Base-by-base conservation (phyloP, 2,113 vertebrate genomes). In the Gila orcuttii region DNA sequence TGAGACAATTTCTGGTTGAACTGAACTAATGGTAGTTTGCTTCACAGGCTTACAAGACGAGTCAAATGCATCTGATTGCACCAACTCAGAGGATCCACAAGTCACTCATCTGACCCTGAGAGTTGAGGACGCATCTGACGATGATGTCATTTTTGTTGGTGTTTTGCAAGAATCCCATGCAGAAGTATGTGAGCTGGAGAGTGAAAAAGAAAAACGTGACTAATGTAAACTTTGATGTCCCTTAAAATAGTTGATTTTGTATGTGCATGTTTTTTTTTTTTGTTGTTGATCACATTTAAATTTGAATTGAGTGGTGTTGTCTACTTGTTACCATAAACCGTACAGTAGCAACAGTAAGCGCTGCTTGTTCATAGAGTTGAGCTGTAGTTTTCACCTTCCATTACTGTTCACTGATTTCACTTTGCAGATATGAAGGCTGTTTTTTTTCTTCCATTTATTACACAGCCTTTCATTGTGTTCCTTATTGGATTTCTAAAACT, bases 61-160 rank as follows among this genome's bases (percentile, higher is more conserved):
- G n/a, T 3, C 59, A 21, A 21, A 47, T 4, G 62, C 6, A 9
- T 12, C n/a, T 15, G 68, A 62, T n/a, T n/a, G n/a, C 50, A 55
- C 45, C 62, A 77, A 75, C 39, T 52, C 2, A 87, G 91, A 90
- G 79, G 86, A 88, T 76, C 88, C 86, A 6, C 69, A 60, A 21
- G 80, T 89, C 3, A 92, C 86, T 76, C 92, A 90, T 23, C 91
- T 91, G n/a, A 84, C 79, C 62, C 86, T 93, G 31, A 81, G 84
- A 2, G 21, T 92, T 28, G 83, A 52, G 4, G 87, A 92, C 0
- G 6, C 23, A 0, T 82, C 86, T 23, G 86, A 82, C 59, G 89
- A 90, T 4, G 90, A 90, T 4, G 28, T 90, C 31, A 81, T 89
- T 68, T 92, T 87, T 83, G 86, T 87, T n/a, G 77, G 42, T 25